Evolutionary conservation across 2,797 vertebrate species (phyloP).

Genomic region (Pogoniulus pusillus): DNA sequence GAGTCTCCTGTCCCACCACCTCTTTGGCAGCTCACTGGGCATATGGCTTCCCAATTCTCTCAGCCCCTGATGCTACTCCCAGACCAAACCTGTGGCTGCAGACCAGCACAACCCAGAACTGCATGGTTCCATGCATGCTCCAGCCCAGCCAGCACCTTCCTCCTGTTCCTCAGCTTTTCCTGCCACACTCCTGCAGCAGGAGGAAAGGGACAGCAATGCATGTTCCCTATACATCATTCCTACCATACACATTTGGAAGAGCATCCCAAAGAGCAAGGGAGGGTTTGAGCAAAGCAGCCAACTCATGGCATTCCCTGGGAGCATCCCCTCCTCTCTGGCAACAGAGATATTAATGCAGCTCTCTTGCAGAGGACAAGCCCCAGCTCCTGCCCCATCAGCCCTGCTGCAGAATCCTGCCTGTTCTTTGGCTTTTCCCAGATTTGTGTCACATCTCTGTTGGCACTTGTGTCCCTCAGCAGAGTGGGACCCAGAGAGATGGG

Average conservation of each 20-base stretch:
- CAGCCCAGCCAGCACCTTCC: neutral
- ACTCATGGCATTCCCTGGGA: rapidly evolving
- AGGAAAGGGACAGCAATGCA: neutral
- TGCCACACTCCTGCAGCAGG: neutral
- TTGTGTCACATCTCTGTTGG: neutral
- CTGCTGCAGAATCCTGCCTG: rapidly evolving
- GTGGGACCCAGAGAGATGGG: neutral
- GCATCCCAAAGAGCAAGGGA: neutral
- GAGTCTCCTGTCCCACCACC: neutral
- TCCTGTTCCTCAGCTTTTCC: neutral
- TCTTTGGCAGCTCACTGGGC: neutral
- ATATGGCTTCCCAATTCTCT: rapidly evolving
- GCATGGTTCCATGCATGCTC: rapidly evolving
- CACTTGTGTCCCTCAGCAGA: neutral
- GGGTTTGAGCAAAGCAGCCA: neutral
- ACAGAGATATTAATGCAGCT: neutral
- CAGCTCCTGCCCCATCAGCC: neutral
- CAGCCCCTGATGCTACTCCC: neutral
- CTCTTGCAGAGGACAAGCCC: neutral
- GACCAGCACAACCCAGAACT: neutral
- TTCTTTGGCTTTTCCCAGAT: neutral
- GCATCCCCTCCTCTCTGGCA: neutral
- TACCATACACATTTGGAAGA: neutral
- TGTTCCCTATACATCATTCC: neutral
- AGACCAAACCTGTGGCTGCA: neutral